phyloP scores from a whole-genome alignment of 2,888 invertebrate species.

The Drosophila merina region DNA sequence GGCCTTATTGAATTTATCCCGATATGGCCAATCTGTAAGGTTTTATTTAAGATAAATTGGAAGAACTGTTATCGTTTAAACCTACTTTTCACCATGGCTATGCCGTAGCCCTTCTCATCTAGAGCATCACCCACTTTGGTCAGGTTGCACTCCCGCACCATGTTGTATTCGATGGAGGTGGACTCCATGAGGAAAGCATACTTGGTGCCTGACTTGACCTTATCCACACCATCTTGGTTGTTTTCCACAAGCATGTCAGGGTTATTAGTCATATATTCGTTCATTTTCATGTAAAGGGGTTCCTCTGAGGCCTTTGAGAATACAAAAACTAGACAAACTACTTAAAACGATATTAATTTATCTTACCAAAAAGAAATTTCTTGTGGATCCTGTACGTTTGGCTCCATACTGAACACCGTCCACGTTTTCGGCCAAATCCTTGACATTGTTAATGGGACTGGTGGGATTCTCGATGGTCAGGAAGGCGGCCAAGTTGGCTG shows the following conservation, averaged over 20 bases:
- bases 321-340: background rate
- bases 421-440: conserved; percentile 91
- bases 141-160: conserved; percentile 87
- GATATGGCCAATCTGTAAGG: conserved; percentile 85
- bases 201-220: conserved; percentile 81
- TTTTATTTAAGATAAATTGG: too few relatives aligned
- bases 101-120: conserved; percentile 90
- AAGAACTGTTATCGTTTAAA: background rate
- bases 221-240: conserved; percentile 86
- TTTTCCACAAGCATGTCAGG: conserved; percentile 84
- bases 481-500: conserved; percentile 96
- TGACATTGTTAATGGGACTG: conserved; percentile 90
- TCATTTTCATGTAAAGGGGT: conserved; percentile 91
- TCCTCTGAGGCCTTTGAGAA: conserved; percentile 88
- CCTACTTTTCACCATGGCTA: conserved; percentile 88
- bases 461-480: conserved; percentile 91
- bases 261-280: conserved; percentile 89
- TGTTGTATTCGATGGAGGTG: conserved; percentile 89
- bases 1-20: conserved; percentile 91
- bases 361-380: conserved; percentile 92
- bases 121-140: conserved; percentile 86
- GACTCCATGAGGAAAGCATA: conserved; percentile 93
- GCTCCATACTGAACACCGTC: conserved; percentile 94
- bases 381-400: conserved; percentile 92
- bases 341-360: background rate